These are phyloP conservation scores for Turritopsis rubra DNA, from an alignment of 30 jellyfish, hydroid and myxozoan species.

Conservation along the genomic window DNA sequence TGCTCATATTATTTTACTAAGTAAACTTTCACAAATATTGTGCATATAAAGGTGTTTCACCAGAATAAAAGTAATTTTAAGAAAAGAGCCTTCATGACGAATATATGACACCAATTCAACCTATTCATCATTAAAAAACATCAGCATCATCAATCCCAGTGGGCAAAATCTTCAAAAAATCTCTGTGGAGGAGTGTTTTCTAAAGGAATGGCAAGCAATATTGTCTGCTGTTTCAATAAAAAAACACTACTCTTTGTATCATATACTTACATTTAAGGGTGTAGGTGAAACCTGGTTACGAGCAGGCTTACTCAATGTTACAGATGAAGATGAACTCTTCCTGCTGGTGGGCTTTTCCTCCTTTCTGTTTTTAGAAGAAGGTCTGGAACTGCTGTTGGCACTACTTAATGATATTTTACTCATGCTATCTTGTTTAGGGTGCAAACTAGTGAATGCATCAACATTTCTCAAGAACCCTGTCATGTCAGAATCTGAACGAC, in stretches of 20 bases:
- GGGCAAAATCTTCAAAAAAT: too few relatives aligned
- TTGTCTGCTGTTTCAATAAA: neutral
- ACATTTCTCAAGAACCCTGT: constrained; percentile 1
- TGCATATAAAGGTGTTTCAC: too few relatives aligned
- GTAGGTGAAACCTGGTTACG: neutral
- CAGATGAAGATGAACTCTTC: neutral
- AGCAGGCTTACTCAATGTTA: neutral
- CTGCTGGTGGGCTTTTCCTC: neutral
- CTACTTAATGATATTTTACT: neutral
- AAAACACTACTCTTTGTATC: too few relatives aligned
- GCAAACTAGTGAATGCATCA: neutral
- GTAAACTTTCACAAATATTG: too few relatives aligned
- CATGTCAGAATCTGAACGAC: constrained; percentile 4
- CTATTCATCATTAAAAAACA: too few relatives aligned
- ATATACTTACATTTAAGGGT: neutral
- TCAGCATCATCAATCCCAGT: too few relatives aligned
- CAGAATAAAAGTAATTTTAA: too few relatives aligned
- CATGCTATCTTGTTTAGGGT: neutral
- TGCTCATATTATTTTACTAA: too few relatives aligned
- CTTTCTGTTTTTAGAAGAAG: neutral
- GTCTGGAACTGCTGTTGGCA: neutral
- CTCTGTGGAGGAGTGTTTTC: too few relatives aligned
- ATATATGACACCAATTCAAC: too few relatives aligned
- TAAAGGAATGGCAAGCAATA: too few relatives aligned
- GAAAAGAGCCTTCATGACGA: too few relatives aligned